Conservation (phyloP, 2,888 invertebrate species). For the Brachylomia viminalis region DNA sequence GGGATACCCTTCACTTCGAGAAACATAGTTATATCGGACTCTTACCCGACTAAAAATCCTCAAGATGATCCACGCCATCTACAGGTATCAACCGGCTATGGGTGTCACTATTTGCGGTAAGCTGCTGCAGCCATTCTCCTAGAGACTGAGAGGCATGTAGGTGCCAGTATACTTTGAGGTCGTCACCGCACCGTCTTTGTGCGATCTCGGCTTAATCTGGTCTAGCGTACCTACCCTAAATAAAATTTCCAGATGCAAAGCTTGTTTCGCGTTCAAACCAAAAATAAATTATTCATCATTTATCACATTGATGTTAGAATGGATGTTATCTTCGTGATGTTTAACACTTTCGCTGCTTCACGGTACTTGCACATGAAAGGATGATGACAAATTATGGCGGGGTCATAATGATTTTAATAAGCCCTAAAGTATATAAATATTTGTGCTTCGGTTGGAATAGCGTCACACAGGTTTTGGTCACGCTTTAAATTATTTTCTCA, state of each 20-base stretch:
- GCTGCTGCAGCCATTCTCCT: not conserved
- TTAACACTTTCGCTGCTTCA: conserved; percentile 70
- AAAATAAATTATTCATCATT: conserved; percentile 9
- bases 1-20: not conserved
- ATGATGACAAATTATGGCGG: conserved; percentile 55
- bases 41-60: not conserved
- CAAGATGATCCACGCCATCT: not conserved
- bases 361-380: conserved; percentile 69
- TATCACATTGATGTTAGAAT: conserved; percentile 11
- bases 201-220: not conserved
- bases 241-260: not conserved
- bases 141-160: no score
- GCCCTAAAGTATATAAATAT: conserved; percentile 55
- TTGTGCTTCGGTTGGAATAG: conserved; percentile 24
- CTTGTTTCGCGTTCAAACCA: not conserved
- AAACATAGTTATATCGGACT: not conserved
- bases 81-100: not conserved
- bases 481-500: conserved; percentile 18
- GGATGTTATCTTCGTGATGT: conserved; percentile 18
- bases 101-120: not conserved
- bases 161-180: not conserved
- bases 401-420: conserved; percentile 44
- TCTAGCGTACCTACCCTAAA: not conserved
- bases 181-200: not conserved
- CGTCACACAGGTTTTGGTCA: conserved; percentile 42